phyloP scores from a whole-genome alignment of 2,888 invertebrate genomes.

The Tetramorium bicarinatum region DNA sequence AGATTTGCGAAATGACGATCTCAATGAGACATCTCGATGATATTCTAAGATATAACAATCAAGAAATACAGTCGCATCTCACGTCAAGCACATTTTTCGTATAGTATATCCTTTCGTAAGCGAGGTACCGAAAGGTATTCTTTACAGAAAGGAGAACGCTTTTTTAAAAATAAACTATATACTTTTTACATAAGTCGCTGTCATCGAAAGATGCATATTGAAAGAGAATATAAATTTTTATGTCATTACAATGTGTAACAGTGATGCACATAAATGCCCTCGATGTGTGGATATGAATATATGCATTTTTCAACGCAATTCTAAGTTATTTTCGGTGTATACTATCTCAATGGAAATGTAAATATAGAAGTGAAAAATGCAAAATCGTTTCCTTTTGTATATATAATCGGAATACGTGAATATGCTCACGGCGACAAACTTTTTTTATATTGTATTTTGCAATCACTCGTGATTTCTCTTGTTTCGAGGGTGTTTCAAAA shows the following conservation, averaged over 20 bases:
- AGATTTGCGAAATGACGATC: background rate
- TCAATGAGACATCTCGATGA: background rate
- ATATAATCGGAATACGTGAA: conserved; percentile 1
- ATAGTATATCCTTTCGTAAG: too few species aligned
- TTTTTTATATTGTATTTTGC: background rate
- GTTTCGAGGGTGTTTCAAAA: background rate
- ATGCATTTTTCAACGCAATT: background rate
- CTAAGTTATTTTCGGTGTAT: background rate
- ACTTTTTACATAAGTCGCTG: background rate
- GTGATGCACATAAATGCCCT: background rate
- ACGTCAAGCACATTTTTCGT: background rate
- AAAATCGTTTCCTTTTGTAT: conserved; percentile 1
- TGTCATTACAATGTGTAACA: background rate
- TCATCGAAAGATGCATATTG: background rate
- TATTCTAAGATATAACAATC: too few species aligned
- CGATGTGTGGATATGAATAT: background rate
- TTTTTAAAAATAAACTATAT: background rate
- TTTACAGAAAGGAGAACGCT: too few species aligned
- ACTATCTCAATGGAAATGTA: conserved; percentile 16
- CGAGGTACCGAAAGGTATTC: too few species aligned
- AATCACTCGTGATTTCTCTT: background rate
- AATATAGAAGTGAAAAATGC: conserved; percentile 5
- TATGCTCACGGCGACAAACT: background rate
- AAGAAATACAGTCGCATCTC: background rate
- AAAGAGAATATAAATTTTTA: background rate